Conservation (phyloP, 2,888 invertebrate genomes). For the Axea sp. region DNA sequence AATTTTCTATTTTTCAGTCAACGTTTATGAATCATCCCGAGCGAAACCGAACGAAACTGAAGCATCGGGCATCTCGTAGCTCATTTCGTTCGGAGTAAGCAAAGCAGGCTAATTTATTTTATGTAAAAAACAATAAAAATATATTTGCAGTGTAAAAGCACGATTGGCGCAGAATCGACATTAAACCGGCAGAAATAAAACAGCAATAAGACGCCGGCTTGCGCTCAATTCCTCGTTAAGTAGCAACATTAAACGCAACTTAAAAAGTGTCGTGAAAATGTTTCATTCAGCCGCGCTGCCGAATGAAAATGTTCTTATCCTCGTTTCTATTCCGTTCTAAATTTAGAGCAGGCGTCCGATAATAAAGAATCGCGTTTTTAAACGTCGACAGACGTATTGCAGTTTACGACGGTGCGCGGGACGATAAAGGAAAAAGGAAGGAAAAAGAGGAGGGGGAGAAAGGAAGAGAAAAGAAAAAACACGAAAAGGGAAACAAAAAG, state of each 20-base stretch:
- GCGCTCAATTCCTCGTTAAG: slow-evolving; percentile 2
- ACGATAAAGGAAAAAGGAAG: slow-evolving; percentile 11
- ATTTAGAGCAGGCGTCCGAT: slow-evolving; percentile 6
- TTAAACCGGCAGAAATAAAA: slow-evolving; percentile 21
- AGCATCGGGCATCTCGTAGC: not conserved
- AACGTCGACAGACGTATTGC: slow-evolving; percentile 30
- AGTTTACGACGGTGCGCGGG: slow-evolving; percentile 28
- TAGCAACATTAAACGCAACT: slow-evolving; percentile 6
- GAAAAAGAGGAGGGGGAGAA: not conserved
- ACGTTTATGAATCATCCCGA: too few relatives aligned
- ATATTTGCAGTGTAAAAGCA: slow-evolving; percentile 8
- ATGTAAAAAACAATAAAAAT: slow-evolving; percentile 9
- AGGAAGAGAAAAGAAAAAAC: not conserved
- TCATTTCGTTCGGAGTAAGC: not conserved
- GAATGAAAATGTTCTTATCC: slow-evolving; percentile 15
- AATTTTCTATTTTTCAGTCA: too few relatives aligned
- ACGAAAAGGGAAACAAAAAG: too few relatives aligned
- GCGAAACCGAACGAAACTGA: too few relatives aligned
- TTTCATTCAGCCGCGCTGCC: slow-evolving; percentile 10
- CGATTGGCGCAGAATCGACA: slow-evolving; percentile 8
- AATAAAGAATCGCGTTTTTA: slow-evolving; percentile 28
- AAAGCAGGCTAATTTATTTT: slow-evolving; percentile 4
- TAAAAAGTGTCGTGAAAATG: slow-evolving; percentile 19
- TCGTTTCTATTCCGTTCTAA: slow-evolving; percentile 7
- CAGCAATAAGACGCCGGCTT: slow-evolving; percentile 10